Evolutionary conservation across 2,113 vertebrate genomes (phyloP), one percentile per base, ranked within the genome.

Genomic region (Bubo bubo): DNA sequence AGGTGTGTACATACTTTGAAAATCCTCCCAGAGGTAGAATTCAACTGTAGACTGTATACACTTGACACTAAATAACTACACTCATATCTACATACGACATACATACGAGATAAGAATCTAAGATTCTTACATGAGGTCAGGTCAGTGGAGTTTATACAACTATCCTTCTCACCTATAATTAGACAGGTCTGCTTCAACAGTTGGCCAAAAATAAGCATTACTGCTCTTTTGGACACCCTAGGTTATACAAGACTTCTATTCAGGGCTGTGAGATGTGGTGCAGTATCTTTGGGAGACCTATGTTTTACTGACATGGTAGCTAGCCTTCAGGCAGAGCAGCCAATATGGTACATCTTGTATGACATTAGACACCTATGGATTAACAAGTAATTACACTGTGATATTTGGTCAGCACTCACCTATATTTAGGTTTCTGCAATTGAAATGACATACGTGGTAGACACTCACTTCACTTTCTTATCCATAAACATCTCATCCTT

Each of bases 321-420:
- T 52, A 43, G 10, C 8, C 9, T 63, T 53, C 19, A 34, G 79
- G 28, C 15, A 62, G 41, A 39, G 1, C 22, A 81, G n/a, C 15
- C 49, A 70, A 2, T 6, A 4, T 0, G 0, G 34, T 10, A 63
- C 52, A 73, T 63, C 58, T 81, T 12, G 2, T 59, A 63, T 1
- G 0, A 18, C 11, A 14, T 10, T 41, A 30, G 34, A 47, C 20
- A 67, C 2, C 34, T 35, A 7, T 8, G 37, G 27, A 45, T 39
- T 47, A 67, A 71, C 0, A 5, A 83, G 16, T 24, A 59, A 39
- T 43, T 60, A 21, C 27, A 35, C 9, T 5, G 9, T 4, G 10
- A 10, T 12, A 4, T 43, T 79, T 70, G 10, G 11, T 72, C 41
- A 53, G 11, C 23, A 37, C 7, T 62, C 35, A 45, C 19, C 30